Conservation (phyloP, 2,888 invertebrate genomes). For the Amphipoea lucens region DNA sequence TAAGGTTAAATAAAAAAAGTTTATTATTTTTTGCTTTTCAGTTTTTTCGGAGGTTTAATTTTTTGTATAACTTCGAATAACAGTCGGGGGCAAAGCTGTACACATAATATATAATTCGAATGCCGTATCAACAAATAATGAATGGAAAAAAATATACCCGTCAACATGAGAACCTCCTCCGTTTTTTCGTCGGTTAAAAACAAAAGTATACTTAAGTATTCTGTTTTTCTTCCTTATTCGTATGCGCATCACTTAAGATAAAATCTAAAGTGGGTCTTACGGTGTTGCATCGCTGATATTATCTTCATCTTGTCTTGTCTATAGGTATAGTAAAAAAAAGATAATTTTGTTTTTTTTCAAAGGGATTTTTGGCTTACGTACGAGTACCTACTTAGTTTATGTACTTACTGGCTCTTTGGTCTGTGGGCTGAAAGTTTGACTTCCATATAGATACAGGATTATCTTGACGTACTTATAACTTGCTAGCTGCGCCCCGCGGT, state of each 20-base stretch:
- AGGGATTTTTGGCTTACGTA: neutral
- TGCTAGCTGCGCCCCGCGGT: neutral
- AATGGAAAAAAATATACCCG: slow-evolving; percentile 4
- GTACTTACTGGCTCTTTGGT: neutral
- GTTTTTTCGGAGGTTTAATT: too few relatives aligned
- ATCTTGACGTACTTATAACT: neutral
- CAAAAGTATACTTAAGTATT: slow-evolving; percentile 38
- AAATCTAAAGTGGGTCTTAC: slow-evolving; percentile 37
- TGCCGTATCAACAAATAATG: slow-evolving; percentile 22
- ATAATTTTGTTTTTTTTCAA: slow-evolving; percentile 1
- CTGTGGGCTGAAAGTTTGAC: neutral
- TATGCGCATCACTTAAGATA: slow-evolving; percentile 44
- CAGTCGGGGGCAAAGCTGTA: slow-evolving; percentile 10
- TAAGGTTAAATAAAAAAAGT: too few relatives aligned
- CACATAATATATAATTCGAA: neutral
- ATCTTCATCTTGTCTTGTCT: slow-evolving; percentile 8
- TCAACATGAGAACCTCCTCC: too few relatives aligned
- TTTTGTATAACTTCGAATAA: slow-evolving; percentile 18
- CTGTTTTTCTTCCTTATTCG: slow-evolving; percentile 29
- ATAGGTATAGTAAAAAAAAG: neutral
- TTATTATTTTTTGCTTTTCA: too few relatives aligned
- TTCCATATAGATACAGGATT: neutral
- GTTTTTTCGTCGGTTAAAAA: neutral
- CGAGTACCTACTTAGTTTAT: neutral
- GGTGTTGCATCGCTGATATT: slow-evolving; percentile 18